Base-by-base conservation (phyloP, 1,140 invertebrate species). In the Piezodorus guildinii region DNA sequence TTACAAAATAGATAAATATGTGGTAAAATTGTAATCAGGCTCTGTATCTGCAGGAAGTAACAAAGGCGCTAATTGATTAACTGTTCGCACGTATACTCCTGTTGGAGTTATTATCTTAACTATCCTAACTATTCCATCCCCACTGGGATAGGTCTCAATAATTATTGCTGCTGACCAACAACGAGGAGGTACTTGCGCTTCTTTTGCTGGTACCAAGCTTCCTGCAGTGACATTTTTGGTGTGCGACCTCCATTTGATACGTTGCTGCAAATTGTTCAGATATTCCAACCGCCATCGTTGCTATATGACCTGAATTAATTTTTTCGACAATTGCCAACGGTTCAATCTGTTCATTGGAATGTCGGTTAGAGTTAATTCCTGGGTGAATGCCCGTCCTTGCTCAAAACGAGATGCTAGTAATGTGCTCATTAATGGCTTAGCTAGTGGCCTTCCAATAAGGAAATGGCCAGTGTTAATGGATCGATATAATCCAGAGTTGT, bases 271-370 rank as follows among this genome's bases (percentile, higher is more conserved):
- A 52, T 69, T 43, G 34, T 56, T 44, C 1, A 70, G 65, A 62
- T 76, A 76, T 30, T 76, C 73, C 3, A 60, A 60, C 1, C 61
- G 67, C 71, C 74, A 76, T n/a, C 72, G 51, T n/a, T 67, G 45
- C 73, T 73, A 77, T 60, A 75, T 71, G 12, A 69, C 63, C 30
- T 71, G 67, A 19, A 56, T 19, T 15, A 71, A 34, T 21, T 60
- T 34, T 62, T 70, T 67, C n/a, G 70, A 15, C 5, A 62, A 46
- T 63, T 72, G 68, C 66, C 63, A 72, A 14, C 66, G 10, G 6
- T 62, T 63, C 15, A 70, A 58, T 19, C 68, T 65, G 63, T 71
- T 72, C 25, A 49, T 43, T 60, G 4, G 59, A 67, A n/a, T n/a
- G n/a, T n/a, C n/a, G n/a, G n/a, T n/a, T n/a, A n/a, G n/a, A 67